Base-by-base conservation (phyloP, 2,797 vertebrate species). In the Channa striata region DNA sequence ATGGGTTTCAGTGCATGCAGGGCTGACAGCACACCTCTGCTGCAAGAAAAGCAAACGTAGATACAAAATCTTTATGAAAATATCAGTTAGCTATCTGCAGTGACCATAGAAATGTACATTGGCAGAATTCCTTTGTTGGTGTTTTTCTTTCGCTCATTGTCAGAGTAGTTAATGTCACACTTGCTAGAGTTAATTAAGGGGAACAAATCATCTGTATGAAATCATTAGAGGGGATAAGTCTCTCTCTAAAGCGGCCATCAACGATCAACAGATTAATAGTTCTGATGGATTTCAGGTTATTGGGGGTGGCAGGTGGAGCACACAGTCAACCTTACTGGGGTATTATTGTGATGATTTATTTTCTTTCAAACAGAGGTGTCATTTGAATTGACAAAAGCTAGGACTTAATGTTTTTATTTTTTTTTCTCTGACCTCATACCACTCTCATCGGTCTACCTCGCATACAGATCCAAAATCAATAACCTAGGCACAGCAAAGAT, bases 401-500 rank as follows among this genome's bases (percentile, higher is more conserved):
- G 58, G 33, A 39, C 19, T 71, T 19, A 7, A 16, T 5, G 2
- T 63, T 59, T 20, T 52, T 59, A 25, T 17, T 63, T 30, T 4
- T 67, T 61, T 49, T 40, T 17, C 43, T 51, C 70, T 66, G 62
- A 75, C 48, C 72, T 81, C 58, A 52, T 36, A 59, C 16, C 63
- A 49, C 59, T 68, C 21, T 37, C 74, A 80, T 86, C 68, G 85
- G 33, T 83, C 82, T 51, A 21, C 48, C 65, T 72, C 37, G 61
- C 50, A 73, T 52, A 69, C 51, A 23, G 23, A 63, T 78, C 70
- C 54, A 84, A 80, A 87, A 89, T 92, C 87, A 89, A 86, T 91
- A 88, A 43, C 34, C 13, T 14, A 43, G 76, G 63, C 60, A 85
- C 77, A 57, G 81, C 74, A 72, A 59, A 84, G 87, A 89, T 86